phyloP scores from a whole-genome alignment of 2,797 vertebrate species.

The Thamnophis elegans region DNA sequence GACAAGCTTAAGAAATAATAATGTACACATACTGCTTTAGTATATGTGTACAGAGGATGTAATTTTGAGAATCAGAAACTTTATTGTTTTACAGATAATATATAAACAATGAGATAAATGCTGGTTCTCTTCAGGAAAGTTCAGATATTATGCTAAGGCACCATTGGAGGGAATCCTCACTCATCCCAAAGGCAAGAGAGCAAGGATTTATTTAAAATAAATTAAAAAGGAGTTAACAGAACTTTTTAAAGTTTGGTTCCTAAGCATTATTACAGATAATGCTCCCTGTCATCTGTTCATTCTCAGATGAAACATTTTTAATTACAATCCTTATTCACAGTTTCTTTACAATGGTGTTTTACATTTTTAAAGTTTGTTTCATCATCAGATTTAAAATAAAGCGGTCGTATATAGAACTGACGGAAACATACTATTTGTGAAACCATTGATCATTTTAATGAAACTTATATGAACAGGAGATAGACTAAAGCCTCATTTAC shows the following conservation, averaged over 20 bases:
- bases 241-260: not conserved
- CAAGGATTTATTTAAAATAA: not conserved
- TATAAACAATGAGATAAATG: not conserved
- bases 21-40: not conserved
- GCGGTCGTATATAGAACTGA: conserved; percentile 70
- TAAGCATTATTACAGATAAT: not conserved
- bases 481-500: conserved; percentile 74
- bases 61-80: not conserved
- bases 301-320: not conserved
- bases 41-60: not conserved
- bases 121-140: not conserved
- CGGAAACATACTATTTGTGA: conserved; percentile 72
- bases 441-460: conserved; percentile 70
- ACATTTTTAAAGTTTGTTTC: not conserved
- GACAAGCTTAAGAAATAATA: not conserved
- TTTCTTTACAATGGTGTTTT: not conserved
- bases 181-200: not conserved
- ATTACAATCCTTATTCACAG: not conserved
- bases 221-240: not conserved
- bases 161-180: not conserved
- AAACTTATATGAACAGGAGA: conserved; percentile 69
- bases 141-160: not conserved
- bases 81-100: not conserved
- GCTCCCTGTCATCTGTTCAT: not conserved
- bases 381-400: conserved; percentile 71